phyloP scores from a whole-genome alignment of 2,797 vertebrate genomes.

The Cynopterus sphinx region DNA sequence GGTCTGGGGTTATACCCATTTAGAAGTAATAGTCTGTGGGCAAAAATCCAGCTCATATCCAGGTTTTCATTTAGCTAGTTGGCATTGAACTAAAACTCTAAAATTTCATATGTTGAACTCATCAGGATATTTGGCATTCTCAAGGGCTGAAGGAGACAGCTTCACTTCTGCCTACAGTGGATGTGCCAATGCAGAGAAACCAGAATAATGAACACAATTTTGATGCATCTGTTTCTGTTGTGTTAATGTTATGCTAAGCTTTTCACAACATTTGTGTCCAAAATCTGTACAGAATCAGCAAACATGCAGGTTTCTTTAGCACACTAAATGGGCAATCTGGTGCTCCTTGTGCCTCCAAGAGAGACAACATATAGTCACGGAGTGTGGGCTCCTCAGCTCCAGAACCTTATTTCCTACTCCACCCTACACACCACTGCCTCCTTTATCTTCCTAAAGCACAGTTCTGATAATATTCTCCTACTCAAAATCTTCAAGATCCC shows the following conservation, averaged over 20 bases:
- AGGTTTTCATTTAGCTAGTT: background rate
- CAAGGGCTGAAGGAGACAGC: conserved; percentile 63
- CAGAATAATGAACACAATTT: conserved; percentile 75
- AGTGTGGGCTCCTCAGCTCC: background rate
- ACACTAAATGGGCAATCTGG: conserved; percentile 32
- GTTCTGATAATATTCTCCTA: background rate
- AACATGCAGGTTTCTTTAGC: conserved; percentile 73
- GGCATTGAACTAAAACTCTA: background rate
- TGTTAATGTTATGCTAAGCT: conserved; percentile 79
- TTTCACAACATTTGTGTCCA: conserved; percentile 77
- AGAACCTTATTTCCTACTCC: background rate
- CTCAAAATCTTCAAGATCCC: background rate
- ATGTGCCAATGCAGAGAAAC: conserved; percentile 63
- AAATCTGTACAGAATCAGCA: conserved; percentile 79
- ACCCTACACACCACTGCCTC: background rate
- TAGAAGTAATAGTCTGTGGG: conserved; percentile 11
- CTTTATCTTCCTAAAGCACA: background rate
- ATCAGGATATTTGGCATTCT: conserved; percentile 59
- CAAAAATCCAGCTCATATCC: conserved; percentile 13
- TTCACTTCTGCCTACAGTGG: conserved; percentile 71
- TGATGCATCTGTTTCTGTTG: conserved; percentile 70
- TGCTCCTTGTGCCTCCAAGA: background rate
- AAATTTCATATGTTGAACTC: background rate
- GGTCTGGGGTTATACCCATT: background rate
- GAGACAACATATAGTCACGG: background rate